These are phyloP conservation scores for Therioaphis trifolii DNA, from an alignment of 2,888 invertebrate species.

Conservation along the genomic window DNA sequence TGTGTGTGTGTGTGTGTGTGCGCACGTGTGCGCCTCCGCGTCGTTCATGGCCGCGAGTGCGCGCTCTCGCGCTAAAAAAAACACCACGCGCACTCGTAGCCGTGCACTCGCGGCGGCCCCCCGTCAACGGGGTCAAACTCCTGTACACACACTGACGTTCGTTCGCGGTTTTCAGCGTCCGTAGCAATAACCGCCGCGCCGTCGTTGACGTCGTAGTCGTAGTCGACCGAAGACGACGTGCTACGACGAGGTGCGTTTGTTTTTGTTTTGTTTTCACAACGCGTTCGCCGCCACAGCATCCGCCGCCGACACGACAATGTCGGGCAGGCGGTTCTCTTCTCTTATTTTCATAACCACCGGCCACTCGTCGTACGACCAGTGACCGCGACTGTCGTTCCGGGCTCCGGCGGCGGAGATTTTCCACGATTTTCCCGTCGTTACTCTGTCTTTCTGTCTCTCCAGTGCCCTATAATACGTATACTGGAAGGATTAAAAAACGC, in stretches of 20 bases:
- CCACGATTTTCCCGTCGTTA: no score
- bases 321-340: no score
- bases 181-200: no score
- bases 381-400: no score
- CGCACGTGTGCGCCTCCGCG: neutral
- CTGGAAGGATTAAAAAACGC: no score
- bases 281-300: neutral
- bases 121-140: slow-evolving; percentile 59
- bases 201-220: neutral
- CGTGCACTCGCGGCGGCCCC: neutral
- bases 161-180: neutral
- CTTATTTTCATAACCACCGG: no score
- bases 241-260: slow-evolving; percentile 6
- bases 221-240: no score
- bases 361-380: no score
- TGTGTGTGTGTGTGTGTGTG: no score
- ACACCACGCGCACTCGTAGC: neutral
- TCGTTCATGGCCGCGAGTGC: slow-evolving; percentile 20
- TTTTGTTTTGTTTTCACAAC: slow-evolving; percentile 1
- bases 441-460: no score
- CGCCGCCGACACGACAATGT: neutral
- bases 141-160: neutral
- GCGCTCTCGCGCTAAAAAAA: neutral
- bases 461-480: no score
- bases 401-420: no score